Base-by-base conservation (phyloP, 2,888 invertebrate species). In the Napeogenes inachia region DNA sequence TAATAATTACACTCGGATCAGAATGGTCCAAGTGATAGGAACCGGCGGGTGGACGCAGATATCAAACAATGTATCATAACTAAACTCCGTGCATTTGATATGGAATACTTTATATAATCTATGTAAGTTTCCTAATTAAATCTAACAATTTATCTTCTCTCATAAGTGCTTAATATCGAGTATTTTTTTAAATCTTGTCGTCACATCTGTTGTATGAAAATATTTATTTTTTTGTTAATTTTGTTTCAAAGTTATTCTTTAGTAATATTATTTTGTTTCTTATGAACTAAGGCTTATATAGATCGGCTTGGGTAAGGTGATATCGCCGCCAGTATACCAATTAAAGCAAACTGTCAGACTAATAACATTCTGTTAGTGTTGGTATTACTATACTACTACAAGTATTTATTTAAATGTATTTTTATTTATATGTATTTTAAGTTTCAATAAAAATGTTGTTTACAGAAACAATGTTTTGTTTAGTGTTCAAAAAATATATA, bases 1-100 rank as follows among this genome's bases (percentile, higher is more conserved):
- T 83, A 80, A 86, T 87, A 84, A 87, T 85, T 82, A 86, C 77
- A 76, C 74, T 75, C 64, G 58, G 65, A 66, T 66, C 63, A 63
- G 45, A 53, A 35, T 59, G 62, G 56, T 42, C 30, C 47, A 55
- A 63, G 30, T 47, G 6, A 57, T 4, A 30, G 10, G 47, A 30
- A 21, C n/a, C 4, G 13, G 38, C 45, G 45, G 13, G 32, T 12
- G 6, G 10, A 10, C 2, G 12, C 10, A 10, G 10, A 42, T 10
- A 42, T 42, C 12, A 42, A 10, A 42, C 2, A 42, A 35, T 35
- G 6, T 35, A 35, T 5, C 10, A 6, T 42, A 10, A 42, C 42
- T 42, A 42, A 42, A 42, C 42, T 42, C 42, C 12, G 42, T 42
- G 10, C 4, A 35, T 6, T 35, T 35, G 4, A 35, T 5, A 35